Base-by-base conservation (phyloP, 2,888 invertebrate species). In the Diaperis boleti region DNA sequence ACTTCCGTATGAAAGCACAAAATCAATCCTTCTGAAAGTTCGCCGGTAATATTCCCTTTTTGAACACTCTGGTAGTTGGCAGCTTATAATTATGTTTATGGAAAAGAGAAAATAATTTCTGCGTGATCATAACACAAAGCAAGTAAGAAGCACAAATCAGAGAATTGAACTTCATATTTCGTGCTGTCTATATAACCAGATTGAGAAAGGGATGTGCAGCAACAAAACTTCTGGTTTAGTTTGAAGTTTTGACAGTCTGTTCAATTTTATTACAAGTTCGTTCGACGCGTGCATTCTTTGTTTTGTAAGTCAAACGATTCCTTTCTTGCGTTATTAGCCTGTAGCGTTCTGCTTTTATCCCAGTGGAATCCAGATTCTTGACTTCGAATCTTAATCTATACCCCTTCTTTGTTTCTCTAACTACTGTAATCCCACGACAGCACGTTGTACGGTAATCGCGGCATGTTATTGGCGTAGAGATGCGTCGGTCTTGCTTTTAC, bases 401-500 rank as follows among this genome's bases (percentile, higher is more conserved):
- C 39, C 22, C 14, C 35, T 20, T 52, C 39, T 52, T 55, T 55
- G 26, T 55, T 17, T 42, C 39, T 37, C 39, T 14, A 26, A 41
- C 35, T 50, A 35, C 35, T n/a, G n/a, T 50, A 39, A 39, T 52
- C 20, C 14, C 3, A 37, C 17, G 33, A 35, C 14, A 26, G 10
- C 33, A 18, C 31, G 17, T 41, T 45, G 33, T 33, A 56, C 49
- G 49, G 49, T 59, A 59, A 50, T 59, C 41, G 49, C 29, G 39
- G 35, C 29, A 49, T 59, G 59, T 59, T 59, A 59, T 59, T 59
- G 49, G 49, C 26, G 39, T 31, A 42, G 18, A 57, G 57, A 57
- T 50, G 59, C 50, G 49, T 29, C 49, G 62, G 37, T 45, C 37
- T 56, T 47, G 54, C 62, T 62, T 62, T 62, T 62, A 62, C 62